phyloP scores from a whole-genome alignment of 2,113 vertebrate genomes.

The Plecotus auritus region DNA sequence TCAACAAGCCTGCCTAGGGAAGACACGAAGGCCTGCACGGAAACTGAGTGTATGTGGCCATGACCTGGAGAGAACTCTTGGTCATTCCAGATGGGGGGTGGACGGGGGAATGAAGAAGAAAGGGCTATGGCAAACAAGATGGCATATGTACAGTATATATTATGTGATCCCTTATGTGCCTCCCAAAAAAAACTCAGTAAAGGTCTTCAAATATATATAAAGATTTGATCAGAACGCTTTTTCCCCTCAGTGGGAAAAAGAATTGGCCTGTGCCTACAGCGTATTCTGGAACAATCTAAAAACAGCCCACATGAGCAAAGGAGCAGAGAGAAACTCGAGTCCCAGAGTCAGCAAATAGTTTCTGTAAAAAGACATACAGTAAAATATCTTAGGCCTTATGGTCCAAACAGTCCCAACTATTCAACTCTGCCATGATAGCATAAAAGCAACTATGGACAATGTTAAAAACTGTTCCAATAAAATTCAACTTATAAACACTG shows the following conservation, averaged over 20 bases:
- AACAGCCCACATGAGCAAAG: neutral
- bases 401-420: neutral
- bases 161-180: neutral
- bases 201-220: neutral
- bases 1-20: neutral
- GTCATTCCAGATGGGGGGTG: neutral
- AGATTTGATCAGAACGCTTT: neutral
- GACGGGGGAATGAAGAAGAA: accelerated
- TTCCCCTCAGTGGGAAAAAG: neutral
- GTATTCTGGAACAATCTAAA: neutral
- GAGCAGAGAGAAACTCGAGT: neutral
- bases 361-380: neutral
- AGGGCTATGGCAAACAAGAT: neutral
- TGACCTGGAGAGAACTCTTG: neutral
- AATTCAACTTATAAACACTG: neutral
- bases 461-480: neutral
- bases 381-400: neutral
- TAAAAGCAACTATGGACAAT: neutral
- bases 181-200: neutral
- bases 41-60: neutral
- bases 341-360: neutral
- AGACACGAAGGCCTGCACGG: neutral
- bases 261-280: neutral
- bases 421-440: neutral
- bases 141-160: neutral